phyloP scores from a whole-genome alignment of 2,797 vertebrate species.

The Coendou prehensilis region DNA sequence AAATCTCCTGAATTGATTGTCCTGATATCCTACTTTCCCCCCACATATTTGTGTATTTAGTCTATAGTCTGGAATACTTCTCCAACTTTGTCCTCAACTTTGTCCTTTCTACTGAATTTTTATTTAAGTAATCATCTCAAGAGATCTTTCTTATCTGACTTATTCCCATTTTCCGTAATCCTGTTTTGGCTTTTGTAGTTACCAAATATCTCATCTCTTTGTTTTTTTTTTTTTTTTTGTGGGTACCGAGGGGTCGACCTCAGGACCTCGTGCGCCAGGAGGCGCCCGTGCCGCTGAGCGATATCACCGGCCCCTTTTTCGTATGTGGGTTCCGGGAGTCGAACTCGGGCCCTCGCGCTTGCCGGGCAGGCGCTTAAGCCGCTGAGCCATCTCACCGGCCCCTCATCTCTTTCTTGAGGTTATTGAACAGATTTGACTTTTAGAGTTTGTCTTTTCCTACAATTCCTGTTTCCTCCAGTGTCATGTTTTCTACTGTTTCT shows the following conservation, averaged over 20 bases:
- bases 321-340: too few relatives aligned
- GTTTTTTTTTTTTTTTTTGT: too few relatives aligned
- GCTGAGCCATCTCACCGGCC: too few relatives aligned
- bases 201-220: background rate
- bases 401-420: slow-evolving; percentile 19
- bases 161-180: background rate
- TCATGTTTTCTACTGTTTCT: background rate
- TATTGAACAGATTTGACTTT: slow-evolving; percentile 1
- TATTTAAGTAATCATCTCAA: background rate
- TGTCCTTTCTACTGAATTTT: slow-evolving; percentile 26
- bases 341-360: too few relatives aligned
- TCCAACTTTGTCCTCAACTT: slow-evolving; percentile 20
- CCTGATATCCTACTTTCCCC: background rate
- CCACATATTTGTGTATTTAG: background rate
- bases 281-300: too few relatives aligned
- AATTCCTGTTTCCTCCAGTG: background rate
- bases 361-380: too few relatives aligned
- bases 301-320: too few relatives aligned
- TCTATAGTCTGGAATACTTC: background rate
- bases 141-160: background rate
- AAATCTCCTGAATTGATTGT: background rate
- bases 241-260: too few relatives aligned
- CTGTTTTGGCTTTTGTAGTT: slow-evolving; percentile 9
- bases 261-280: too few relatives aligned
- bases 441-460: background rate